phyloP scores from a whole-genome alignment of 2,797 vertebrate genomes.

The Mallotus villosus region DNA sequence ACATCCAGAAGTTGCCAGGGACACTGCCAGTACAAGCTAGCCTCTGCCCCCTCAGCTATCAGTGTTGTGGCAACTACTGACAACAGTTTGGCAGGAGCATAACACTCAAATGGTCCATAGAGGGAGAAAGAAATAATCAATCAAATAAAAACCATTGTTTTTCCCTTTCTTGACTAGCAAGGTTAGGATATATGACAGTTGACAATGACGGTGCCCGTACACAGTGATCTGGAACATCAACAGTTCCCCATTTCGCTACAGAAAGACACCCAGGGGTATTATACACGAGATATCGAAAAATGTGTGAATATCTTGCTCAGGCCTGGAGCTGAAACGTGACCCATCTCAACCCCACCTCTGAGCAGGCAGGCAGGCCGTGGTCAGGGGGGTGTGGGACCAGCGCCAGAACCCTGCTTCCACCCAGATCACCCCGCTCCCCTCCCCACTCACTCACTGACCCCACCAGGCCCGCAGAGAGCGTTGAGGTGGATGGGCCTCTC shows the following conservation, averaged over 20 bases:
- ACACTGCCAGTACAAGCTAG: conserved; percentile 35
- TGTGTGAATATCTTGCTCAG: conserved; percentile 37
- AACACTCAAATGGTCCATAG: not conserved
- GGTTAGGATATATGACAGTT: too few species aligned
- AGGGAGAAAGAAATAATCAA: not conserved
- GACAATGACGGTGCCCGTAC: too few species aligned
- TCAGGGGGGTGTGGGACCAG: conserved; percentile 31
- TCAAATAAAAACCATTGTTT: not conserved
- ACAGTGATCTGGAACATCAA: too few species aligned
- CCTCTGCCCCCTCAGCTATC: conserved; percentile 41
- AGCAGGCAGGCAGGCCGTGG: conserved; percentile 51
- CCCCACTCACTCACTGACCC: conserved; percentile 54
- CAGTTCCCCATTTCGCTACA: conserved; percentile 25
- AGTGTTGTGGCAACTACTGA: conserved; percentile 63
- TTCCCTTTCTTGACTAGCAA: too few species aligned
- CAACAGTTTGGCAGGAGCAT: not conserved
- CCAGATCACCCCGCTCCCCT: conserved; percentile 35
- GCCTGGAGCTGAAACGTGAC: conserved; percentile 31
- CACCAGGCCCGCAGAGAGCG: conserved; percentile 55
- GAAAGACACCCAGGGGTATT: conserved; percentile 16
- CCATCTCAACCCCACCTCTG: conserved; percentile 46
- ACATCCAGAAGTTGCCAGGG: conserved; percentile 55
- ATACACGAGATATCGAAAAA: conserved; percentile 45
- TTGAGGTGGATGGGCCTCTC: conserved; percentile 39
- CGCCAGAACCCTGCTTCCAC: conserved; percentile 61